Conservation (phyloP, 2,797 vertebrate genomes). For the Ctenosaura bakeri region DNA sequence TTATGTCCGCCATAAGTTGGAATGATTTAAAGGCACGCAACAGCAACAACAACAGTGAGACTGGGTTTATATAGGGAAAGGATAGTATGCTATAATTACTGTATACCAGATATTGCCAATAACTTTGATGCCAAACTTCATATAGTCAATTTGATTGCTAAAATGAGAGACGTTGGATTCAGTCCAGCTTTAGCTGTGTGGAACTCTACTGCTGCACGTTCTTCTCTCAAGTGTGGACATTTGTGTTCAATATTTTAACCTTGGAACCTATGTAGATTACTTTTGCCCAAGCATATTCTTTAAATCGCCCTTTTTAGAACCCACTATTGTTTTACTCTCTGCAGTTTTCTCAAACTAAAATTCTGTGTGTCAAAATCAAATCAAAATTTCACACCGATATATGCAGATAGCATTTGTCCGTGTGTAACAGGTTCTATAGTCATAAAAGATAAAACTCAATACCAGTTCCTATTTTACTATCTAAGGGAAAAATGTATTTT, state of each 20-base stretch:
- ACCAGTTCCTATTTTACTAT: neutral
- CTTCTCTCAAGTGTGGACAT: neutral
- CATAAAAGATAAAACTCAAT: neutral
- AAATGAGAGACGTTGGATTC: no score
- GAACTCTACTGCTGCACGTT: no score
- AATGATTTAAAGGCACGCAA: no score
- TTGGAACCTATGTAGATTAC: neutral
- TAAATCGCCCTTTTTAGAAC: neutral
- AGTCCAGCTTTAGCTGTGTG: no score
- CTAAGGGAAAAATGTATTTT: neutral
- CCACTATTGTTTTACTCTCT: neutral
- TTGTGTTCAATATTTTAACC: neutral
- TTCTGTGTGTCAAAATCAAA: neutral
- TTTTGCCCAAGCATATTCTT: neutral
- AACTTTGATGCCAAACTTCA: no score
- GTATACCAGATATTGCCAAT: neutral
- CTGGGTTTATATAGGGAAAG: neutral
- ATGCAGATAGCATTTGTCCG: neutral
- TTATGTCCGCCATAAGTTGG: no score
- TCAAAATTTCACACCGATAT: neutral
- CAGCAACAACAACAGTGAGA: neutral
- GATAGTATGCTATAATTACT: neutral
- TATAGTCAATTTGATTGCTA: no score
- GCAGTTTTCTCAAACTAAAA: neutral
- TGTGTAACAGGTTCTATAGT: neutral